Evolutionary conservation across 2,888 invertebrate genomes (phyloP), one percentile per base, ranked within the genome.

Genomic region (Julus scandinavius): DNA sequence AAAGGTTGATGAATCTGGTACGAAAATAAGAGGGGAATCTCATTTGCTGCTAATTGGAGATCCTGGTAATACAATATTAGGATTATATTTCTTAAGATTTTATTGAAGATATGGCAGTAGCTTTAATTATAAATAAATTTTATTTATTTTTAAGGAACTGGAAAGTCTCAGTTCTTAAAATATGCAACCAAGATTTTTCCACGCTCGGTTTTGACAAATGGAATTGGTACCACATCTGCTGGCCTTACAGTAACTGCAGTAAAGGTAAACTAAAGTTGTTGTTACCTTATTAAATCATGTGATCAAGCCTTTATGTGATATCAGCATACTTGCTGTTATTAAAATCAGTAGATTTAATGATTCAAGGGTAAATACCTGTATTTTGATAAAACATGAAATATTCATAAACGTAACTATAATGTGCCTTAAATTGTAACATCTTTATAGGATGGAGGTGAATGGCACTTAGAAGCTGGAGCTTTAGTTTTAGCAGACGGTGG

Each of bases 401-500:
- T 29, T 29, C 29, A 29, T 29, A 29, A 29, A 29, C 29, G 29
- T 29, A 29, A 29, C 29, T 29, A 29, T 29, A 0, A 29, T 29
- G 29, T 29, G 29, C 50, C 13, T 49, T 49, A 2, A 49, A 0
- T 49, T 49, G 49, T 11, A 49, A 83, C 40, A 9, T 40, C n/a
- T 29, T 91, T 54, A 90, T 58, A 97, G 96, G 97, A 97, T 93
- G 95, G 95, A 90, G 97, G 97, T 2, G 96, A 96, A 92, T 98
- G 97, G 97, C 96, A 96, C 91, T 92, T 98, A 89, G 97, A 97
- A 93, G 97, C 96, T 2, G 98, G 98, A 0, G 97, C 97, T 0
- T 92, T 98, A 50, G 97, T 97, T 0, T 92, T 97, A 89, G 95
- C 97, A 0, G 97, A 98, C 91, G 97, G 97, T 38, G 97, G 98